phyloP scores from a whole-genome alignment of 2,113 vertebrate genomes.

The Macquaria australasica region DNA sequence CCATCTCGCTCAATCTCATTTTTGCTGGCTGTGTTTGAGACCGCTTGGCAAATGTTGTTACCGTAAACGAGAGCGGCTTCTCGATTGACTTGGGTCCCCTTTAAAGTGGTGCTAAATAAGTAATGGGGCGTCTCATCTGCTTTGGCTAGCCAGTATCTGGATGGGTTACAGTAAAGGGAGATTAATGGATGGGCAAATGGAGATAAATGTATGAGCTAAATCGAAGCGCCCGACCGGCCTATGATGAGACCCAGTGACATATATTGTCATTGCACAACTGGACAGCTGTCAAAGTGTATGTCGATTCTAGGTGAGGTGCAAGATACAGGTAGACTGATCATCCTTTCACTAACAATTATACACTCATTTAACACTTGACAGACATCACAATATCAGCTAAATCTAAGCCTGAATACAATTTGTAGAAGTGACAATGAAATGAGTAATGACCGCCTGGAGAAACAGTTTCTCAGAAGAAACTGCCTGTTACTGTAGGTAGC shows the following conservation, averaged over 20 bases:
- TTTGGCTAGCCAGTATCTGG: constrained; percentile 58
- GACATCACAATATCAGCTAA: background rate
- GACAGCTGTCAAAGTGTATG: constrained; percentile 36
- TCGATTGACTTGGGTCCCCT: constrained; percentile 72
- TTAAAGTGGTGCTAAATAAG: constrained; percentile 82
- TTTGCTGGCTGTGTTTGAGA: constrained; percentile 49
- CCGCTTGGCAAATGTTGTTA: constrained; percentile 70
- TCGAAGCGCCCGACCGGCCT: constrained; percentile 18
- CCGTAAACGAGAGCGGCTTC: constrained; percentile 69
- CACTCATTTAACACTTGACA: background rate
- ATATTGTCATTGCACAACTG: constrained; percentile 8
- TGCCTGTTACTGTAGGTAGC: background rate
- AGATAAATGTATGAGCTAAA: constrained; percentile 65
- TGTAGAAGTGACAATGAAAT: constrained; percentile 32
- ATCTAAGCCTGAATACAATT: background rate
- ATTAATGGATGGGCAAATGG: constrained; percentile 74
- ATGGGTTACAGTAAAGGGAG: constrained; percentile 77
- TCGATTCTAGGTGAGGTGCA: constrained; percentile 6
- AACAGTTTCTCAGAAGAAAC: background rate
- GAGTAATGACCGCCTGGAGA: constrained; percentile 30
- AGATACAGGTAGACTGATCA: constrained; percentile 3
- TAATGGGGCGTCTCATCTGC: constrained; percentile 79
- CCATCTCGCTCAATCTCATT: constrained; percentile 63
- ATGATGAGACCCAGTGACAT: constrained; percentile 46
- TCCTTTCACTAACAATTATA: constrained; percentile 12